Conservation (phyloP, 1,140 invertebrate species). For the Drosophila asahinai region DNA sequence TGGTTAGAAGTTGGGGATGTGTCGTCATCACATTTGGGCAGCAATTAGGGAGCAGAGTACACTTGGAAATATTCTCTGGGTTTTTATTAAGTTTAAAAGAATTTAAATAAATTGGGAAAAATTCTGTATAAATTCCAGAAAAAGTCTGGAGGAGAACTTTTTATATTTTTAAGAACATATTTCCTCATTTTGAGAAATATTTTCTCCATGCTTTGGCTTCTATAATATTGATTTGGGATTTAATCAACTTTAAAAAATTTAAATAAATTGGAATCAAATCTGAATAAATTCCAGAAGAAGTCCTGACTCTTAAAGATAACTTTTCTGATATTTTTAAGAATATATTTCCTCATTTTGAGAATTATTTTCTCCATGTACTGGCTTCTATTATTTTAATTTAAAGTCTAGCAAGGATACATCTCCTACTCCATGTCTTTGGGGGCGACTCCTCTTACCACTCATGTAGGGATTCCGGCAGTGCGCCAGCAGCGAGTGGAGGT, state of each 20-base stretch:
- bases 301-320: background rate
- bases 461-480: conserved; percentile 87
- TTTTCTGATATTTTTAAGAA: background rate
- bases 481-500: conserved; percentile 85
- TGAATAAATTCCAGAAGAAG: background rate
- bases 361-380: background rate
- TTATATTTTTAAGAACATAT: no score
- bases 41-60: conserved; percentile 39
- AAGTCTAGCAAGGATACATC: background rate
- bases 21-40: conserved; percentile 20
- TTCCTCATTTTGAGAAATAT: background rate
- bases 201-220: background rate
- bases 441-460: conserved; percentile 84
- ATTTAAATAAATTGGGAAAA: background rate
- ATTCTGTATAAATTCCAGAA: no score
- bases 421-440: background rate
- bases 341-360: background rate
- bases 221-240: background rate
- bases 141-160: background rate
- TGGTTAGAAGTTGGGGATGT: conserved; percentile 24
- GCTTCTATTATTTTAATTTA: background rate
- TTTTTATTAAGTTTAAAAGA: no score
- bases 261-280: no score
- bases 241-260: no score
- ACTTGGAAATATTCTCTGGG: background rate